phyloP scores from a whole-genome alignment of 2,888 invertebrate species.

The Mellilla xanthometata region DNA sequence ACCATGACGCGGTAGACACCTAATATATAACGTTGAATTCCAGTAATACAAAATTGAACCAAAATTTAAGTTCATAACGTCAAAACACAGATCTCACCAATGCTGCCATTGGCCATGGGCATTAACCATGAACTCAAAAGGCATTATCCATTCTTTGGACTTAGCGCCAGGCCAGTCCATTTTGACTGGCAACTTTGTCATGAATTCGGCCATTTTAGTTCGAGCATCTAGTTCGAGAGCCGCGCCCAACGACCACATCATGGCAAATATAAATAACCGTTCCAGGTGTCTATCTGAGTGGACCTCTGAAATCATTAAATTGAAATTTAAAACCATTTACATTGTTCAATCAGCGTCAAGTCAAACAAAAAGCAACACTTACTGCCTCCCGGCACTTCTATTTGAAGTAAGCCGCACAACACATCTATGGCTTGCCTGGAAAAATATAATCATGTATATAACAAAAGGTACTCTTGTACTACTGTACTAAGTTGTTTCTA shows the following conservation, averaged over 20 bases:
- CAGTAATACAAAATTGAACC: not conserved
- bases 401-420: slow-evolving; percentile 86
- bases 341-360: not conserved
- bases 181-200: slow-evolving; percentile 85
- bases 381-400: slow-evolving; percentile 75
- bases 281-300: slow-evolving; percentile 86
- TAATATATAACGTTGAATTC: too few species aligned
- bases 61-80: not conserved
- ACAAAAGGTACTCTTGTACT: too few species aligned
- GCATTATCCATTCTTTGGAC: slow-evolving; percentile 85
- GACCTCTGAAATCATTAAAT: slow-evolving; percentile 32
- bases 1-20: too few species aligned
- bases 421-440: slow-evolving; percentile 89
- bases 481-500: too few species aligned
- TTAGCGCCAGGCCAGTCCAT: slow-evolving; percentile 88
- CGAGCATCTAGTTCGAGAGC: slow-evolving; percentile 91
- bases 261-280: slow-evolving; percentile 88
- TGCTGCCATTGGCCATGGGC: slow-evolving; percentile 90
- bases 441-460: slow-evolving; percentile 19
- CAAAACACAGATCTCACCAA: slow-evolving; percentile 79
- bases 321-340: too few species aligned
- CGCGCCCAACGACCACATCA: slow-evolving; percentile 95
- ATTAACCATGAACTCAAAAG: slow-evolving; percentile 92
- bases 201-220: slow-evolving; percentile 86
- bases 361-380: slow-evolving; percentile 37